Conservation (phyloP, 2,888 invertebrate species). For the Oscheius sp. region DNA sequence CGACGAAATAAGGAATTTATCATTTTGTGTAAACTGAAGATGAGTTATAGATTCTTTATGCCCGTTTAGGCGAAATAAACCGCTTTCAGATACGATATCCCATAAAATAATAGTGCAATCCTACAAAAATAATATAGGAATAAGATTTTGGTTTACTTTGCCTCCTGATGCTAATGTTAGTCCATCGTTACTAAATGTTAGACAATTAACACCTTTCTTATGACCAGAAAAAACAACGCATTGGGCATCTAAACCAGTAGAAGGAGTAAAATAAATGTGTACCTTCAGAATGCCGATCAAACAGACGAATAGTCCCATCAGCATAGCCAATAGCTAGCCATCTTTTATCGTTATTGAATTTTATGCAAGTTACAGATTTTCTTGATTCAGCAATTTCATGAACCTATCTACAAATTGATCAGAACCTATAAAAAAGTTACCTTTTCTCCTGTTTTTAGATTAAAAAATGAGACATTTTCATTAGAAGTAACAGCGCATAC, state of each 20-base stretch:
- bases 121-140: constrained; percentile 71
- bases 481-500: constrained; percentile 90
- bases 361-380: constrained; percentile 84
- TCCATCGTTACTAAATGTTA: constrained; percentile 86
- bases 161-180: constrained; percentile 89
- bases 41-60: constrained; percentile 91
- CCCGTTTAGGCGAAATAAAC: constrained; percentile 87
- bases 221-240: constrained; percentile 85
- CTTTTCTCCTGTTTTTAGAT: constrained; percentile 86
- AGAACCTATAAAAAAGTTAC: constrained; percentile 74
- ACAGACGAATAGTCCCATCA: constrained; percentile 81
- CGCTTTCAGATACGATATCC: constrained; percentile 92
- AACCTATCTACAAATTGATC: constrained; percentile 48
- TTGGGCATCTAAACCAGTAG: constrained; percentile 78
- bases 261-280: constrained; percentile 74
- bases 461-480: constrained; percentile 94
- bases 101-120: constrained; percentile 94
- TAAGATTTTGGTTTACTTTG: constrained; percentile 78
- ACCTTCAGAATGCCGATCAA: constrained; percentile 49
- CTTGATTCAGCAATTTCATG: constrained; percentile 73
- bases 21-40: constrained; percentile 73
- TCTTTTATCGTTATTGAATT: constrained; percentile 83
- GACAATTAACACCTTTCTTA: constrained; percentile 83
- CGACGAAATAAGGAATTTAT: constrained; percentile 75
- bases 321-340: constrained; percentile 90